Percentiles rank a stretch among this genome's conserved stretches.
Conservation (phyloP, 2,888 invertebrate species). For the Aphodius granarius region DNA sequence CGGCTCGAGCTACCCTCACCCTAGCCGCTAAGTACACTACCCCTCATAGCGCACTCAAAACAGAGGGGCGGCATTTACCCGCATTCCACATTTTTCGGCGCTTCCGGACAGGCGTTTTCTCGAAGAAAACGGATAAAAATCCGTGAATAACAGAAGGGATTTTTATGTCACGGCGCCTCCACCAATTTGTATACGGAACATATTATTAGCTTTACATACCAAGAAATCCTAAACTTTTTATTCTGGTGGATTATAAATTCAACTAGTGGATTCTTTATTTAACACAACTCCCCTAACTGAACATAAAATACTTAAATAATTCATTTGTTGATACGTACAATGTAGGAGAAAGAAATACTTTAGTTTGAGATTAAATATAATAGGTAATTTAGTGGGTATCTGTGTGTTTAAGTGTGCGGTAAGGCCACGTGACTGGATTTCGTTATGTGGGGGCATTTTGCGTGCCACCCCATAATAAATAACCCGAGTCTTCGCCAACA, state of each 20-base stretch:
- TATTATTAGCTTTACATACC: neutral
- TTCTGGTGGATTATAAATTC: too few relatives aligned
- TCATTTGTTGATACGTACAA: neutral
- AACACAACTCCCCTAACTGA: too few relatives aligned
- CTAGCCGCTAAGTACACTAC: neutral
- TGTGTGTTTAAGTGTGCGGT: constrained; percentile 31
- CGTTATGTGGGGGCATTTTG: constrained; percentile 28
- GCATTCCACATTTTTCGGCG: neutral
- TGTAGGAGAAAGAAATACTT: neutral
- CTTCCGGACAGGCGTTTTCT: neutral
- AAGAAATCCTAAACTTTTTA: too few relatives aligned
- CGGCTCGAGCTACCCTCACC: neutral
- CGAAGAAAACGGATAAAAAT: neutral
- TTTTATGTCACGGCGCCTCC: neutral
- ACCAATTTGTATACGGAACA: neutral
- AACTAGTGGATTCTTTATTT: too few relatives aligned
- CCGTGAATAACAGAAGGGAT: neutral
- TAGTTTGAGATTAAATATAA: neutral
- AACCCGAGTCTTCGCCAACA: constrained; percentile 1
- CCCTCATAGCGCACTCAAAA: neutral
- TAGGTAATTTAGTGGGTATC: constrained; percentile 29
- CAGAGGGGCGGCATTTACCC: neutral
- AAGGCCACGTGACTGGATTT: constrained; percentile 34
- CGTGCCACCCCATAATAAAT: constrained; percentile 23
- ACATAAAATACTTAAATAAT: too few relatives aligned